Evolutionary conservation across 2,888 invertebrate genomes (phyloP).

Genomic region (Dermolepida albohirtum): DNA sequence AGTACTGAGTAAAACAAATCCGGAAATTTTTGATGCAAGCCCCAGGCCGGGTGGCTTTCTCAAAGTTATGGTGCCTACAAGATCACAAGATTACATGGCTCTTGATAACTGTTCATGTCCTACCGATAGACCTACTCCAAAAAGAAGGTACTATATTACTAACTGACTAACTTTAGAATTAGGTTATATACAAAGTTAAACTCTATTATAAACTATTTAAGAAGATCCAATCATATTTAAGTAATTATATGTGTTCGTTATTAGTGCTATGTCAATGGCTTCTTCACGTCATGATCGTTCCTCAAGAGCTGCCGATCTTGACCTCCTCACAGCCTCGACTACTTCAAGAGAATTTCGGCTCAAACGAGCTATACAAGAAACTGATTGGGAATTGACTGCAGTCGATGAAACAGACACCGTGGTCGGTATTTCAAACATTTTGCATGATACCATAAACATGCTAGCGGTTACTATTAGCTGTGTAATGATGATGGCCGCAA

Average conservation of each 20-base stretch:
- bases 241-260: slow-evolving; percentile 1
- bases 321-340: slow-evolving; percentile 14
- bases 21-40: slow-evolving; percentile 40
- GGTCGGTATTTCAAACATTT: slow-evolving; percentile 34
- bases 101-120: slow-evolving; percentile 3
- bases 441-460: slow-evolving; percentile 48
- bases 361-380: slow-evolving; percentile 41
- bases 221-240: neutral
- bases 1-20: slow-evolving; percentile 41
- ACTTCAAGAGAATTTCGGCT: slow-evolving; percentile 44
- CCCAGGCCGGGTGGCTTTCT: slow-evolving; percentile 47
- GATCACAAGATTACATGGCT: slow-evolving; percentile 39
- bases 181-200: neutral
- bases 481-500: slow-evolving; percentile 52
- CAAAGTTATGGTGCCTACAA: slow-evolving; percentile 41
- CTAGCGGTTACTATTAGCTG: slow-evolving; percentile 51
- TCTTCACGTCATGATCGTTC: slow-evolving; percentile 31
- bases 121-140: neutral
- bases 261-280: slow-evolving; percentile 21
- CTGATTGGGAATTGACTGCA: slow-evolving; percentile 42
- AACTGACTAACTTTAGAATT: neutral
- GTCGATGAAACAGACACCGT: slow-evolving; percentile 41
- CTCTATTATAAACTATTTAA: no score
- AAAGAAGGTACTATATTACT: slow-evolving; percentile 17
- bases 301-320: slow-evolving; percentile 1